Conservation (phyloP, 2,113 vertebrate species). For the Phasianus colchicus region DNA sequence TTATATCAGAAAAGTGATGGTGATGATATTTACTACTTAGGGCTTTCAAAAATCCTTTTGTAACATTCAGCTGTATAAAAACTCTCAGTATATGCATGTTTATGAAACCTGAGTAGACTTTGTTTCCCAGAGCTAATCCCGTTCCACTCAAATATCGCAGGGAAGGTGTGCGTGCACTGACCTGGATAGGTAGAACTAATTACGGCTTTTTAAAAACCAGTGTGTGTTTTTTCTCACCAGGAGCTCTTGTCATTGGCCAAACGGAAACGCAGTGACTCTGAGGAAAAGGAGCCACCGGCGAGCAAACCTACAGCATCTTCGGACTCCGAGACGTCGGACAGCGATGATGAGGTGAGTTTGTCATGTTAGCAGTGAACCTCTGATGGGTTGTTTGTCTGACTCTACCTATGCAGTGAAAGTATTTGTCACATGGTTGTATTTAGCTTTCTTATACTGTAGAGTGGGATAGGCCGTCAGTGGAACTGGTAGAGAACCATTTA, state of each 20-base stretch:
- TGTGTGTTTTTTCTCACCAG: conserved; percentile 65
- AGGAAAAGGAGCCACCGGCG: conserved; percentile 92
- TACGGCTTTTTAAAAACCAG: neutral
- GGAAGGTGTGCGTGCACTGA: neutral
- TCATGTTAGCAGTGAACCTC: neutral
- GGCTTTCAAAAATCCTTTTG: neutral
- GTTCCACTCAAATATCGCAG: neutral
- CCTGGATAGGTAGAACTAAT: neutral
- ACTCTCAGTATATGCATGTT: neutral
- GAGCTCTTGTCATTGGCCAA: conserved; percentile 95
- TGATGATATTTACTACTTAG: neutral
- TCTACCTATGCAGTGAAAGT: neutral
- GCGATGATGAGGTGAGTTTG: conserved; percentile 91
- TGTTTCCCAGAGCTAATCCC: neutral
- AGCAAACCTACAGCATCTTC: conserved; percentile 95
- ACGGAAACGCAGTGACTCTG: conserved; percentile 94
- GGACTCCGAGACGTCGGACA: conserved; percentile 97
- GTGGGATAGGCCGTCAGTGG: neutral
- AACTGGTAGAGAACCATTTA: neutral
- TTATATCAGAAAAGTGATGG: neutral
- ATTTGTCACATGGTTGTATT: neutral
- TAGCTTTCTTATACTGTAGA: neutral
- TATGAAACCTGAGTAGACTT: neutral
- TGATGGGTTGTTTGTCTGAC: neutral
- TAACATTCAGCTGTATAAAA: neutral